Evolutionary conservation across 2,888 invertebrate genomes (phyloP).

Genomic region (Xylota segnis): DNA sequence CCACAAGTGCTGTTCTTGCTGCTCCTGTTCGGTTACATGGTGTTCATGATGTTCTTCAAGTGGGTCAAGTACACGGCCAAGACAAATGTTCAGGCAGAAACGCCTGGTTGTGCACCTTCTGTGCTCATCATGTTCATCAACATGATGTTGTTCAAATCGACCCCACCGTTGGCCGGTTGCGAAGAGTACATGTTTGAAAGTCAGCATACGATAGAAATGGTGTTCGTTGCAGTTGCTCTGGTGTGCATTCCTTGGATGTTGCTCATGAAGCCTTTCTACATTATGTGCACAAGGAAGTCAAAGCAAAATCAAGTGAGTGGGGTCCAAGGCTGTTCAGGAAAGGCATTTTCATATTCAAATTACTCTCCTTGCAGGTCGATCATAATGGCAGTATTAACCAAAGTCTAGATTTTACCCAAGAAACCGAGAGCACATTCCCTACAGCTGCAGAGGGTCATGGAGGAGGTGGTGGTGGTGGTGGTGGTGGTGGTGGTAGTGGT

Average conservation of each 20-base stretch:
- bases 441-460: slow-evolving; percentile 84
- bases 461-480: slow-evolving; percentile 78
- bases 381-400: slow-evolving; percentile 88
- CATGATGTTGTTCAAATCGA: slow-evolving; percentile 90
- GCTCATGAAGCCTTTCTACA: slow-evolving; percentile 94
- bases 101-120: slow-evolving; percentile 89
- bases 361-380: slow-evolving; percentile 78
- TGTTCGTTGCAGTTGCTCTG: slow-evolving; percentile 92
- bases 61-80: slow-evolving; percentile 91
- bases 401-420: slow-evolving; percentile 87
- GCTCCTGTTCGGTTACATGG: slow-evolving; percentile 96
- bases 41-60: slow-evolving; percentile 96
- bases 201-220: slow-evolving; percentile 90
- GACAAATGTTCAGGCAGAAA: slow-evolving; percentile 80
- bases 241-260: slow-evolving; percentile 97
- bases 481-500: too few relatives aligned
- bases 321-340: slow-evolving; percentile 18
- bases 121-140: slow-evolving; percentile 92
- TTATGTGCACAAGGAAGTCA: slow-evolving; percentile 84
- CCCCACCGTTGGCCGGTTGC: slow-evolving; percentile 84
- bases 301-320: slow-evolving; percentile 79
- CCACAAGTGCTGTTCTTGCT: slow-evolving; percentile 96
- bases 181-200: slow-evolving; percentile 88
- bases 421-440: slow-evolving; percentile 81
- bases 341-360: neutral